Evolutionary conservation across 1,140 invertebrate species (phyloP), one percentile per base, ranked within the genome.

Genomic region (Tetragonula clypearis): DNA sequence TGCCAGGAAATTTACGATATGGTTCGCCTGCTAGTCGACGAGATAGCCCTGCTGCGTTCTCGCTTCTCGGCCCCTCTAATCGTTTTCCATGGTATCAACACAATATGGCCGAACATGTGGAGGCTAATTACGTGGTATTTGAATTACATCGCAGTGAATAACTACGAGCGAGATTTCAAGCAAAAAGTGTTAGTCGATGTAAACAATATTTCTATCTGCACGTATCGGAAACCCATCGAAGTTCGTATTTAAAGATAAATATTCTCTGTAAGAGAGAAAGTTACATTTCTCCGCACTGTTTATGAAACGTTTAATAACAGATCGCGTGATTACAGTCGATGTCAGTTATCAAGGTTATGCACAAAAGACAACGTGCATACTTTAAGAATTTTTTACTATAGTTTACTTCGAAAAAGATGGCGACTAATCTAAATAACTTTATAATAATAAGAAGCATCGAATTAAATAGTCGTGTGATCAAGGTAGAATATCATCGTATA

Each of bases 71-170:
- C 68, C 87, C 80, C 83, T 87, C 86, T 88, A 91, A 88, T 90
- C 88, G 89, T 90, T 88, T 91, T 90, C 85, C 91, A 91, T 82
- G 87, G 82, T 87, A 77, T 86, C 87, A 85, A 88, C 78, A 87
- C 81, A 87, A 87, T 35, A 89, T 86, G 81, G 83, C 87, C 69
- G 83, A 84, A 72, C 58, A n/a, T 55, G 15, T 72, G 15, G 15
- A 53, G 14, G 65, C 72, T 85, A 79, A 85, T 68, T 81, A 74
- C 30, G 26, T 19, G 23, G 14, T 26, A 55, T 41, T 62, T n/a
- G 55, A 77, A 14, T 19, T 73, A 14, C 23, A n/a, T 56, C 0
- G 35, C 14, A 41, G 49, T 68, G 4, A 62, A 65, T 30, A 53
- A 65, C 5, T 9, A 26, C 49, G 30, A 77, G 55, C 30, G 19